These are phyloP conservation scores for Eubasilissa splendida DNA, from an alignment of 2,888 invertebrate species.

Conservation along the genomic window DNA sequence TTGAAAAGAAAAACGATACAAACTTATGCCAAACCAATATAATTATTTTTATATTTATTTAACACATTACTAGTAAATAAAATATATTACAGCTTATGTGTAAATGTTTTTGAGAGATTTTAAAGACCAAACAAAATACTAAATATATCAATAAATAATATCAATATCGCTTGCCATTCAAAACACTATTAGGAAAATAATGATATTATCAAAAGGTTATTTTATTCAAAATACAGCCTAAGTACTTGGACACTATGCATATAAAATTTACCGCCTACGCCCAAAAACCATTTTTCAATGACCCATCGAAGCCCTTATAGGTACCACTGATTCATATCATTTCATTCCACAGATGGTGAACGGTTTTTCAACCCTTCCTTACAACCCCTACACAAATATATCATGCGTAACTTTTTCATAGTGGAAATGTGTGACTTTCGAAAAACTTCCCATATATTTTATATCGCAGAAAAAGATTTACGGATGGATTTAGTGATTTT, in stretches of 20 bases:
- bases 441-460: conserved; percentile 15
- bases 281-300: conserved; percentile 45
- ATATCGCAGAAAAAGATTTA: conserved; percentile 30
- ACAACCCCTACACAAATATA: conserved; percentile 10
- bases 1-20: too few species aligned
- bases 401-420: conserved; percentile 21
- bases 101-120: too few species aligned
- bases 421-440: background rate
- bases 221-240: too few species aligned
- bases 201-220: too few species aligned
- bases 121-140: too few species aligned
- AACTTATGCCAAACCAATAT: too few species aligned
- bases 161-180: too few species aligned
- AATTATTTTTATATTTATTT: too few species aligned
- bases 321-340: conserved; percentile 43
- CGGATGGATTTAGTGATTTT: conserved; percentile 25
- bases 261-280: conserved; percentile 8
- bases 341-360: conserved; percentile 40
- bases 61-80: too few species aligned
- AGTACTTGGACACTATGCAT: background rate
- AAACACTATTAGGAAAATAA: too few species aligned
- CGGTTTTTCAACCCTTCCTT: conserved; percentile 31
- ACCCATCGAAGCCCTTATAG: conserved; percentile 44
- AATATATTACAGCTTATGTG: too few species aligned
- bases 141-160: too few species aligned